Conservation (phyloP, 1,140 invertebrate genomes). For the Caenorhabditis brenneri region DNA sequence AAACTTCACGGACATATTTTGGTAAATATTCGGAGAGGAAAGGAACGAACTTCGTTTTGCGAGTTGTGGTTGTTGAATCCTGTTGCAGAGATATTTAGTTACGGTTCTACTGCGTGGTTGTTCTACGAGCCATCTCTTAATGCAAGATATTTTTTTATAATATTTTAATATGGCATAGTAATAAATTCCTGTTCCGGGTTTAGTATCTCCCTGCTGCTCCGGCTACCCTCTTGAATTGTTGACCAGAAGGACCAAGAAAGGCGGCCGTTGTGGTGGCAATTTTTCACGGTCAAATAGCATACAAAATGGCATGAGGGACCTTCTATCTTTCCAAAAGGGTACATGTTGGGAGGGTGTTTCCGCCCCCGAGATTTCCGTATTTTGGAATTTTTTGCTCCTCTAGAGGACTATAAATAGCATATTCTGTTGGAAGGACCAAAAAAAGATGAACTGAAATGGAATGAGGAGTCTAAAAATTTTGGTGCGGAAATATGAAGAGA, state of each 20-base stretch:
- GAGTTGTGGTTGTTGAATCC: no score
- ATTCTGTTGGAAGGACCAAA: neutral
- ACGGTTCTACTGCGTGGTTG: no score
- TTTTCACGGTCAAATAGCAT: constrained; percentile 35
- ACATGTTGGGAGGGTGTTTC: neutral
- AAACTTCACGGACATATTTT: no score
- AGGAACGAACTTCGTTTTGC: no score
- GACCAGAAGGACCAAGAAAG: neutral
- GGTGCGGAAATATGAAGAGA: neutral
- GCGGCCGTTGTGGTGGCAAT: neutral
- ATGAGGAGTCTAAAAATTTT: neutral
- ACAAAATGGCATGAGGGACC: constrained; percentile 31
- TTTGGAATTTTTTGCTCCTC: neutral
- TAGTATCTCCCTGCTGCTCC: neutral
- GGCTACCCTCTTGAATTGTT: neutral
- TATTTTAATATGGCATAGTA: no score
- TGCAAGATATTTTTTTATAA: no score
- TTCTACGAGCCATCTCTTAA: no score
- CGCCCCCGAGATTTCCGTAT: constrained; percentile 17
- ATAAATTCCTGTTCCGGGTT: neutral
- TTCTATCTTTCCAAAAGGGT: constrained; percentile 4
- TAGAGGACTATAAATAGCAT: neutral
- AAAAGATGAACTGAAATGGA: neutral
- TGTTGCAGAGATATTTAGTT: no score
- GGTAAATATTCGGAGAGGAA: no score